Evolutionary conservation across 2,113 vertebrate genomes (phyloP).

Genomic region (Bucco capensis): DNA sequence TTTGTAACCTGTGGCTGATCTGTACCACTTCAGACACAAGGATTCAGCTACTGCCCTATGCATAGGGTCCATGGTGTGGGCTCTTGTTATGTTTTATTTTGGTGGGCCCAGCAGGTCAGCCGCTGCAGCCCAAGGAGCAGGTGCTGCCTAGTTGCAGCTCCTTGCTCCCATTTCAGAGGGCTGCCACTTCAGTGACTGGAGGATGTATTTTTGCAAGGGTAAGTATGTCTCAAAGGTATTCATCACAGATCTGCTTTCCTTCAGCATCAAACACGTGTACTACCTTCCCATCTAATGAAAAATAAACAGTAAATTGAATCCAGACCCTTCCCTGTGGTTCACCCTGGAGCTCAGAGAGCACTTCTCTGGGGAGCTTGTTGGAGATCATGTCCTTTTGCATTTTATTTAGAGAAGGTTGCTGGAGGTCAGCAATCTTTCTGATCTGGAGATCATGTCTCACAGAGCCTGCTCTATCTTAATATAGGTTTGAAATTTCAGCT

Average conservation of each 20-base stretch:
- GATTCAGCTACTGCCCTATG: not conserved
- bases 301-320: not conserved
- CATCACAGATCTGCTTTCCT: not conserved
- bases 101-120: not conserved
- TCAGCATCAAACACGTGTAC: not conserved
- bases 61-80: fast-evolving
- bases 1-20: not conserved
- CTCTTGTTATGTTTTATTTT: not conserved
- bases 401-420: not conserved
- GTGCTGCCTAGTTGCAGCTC: not conserved
- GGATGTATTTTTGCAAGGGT: not conserved
- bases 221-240: not conserved
- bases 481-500: slow-evolving; percentile 40
- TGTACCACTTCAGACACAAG: not conserved
- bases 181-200: not conserved
- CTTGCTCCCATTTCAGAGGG: not conserved
- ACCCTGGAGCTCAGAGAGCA: not conserved
- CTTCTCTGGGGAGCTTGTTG: not conserved
- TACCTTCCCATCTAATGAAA: not conserved
- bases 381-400: not conserved
- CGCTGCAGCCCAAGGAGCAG: not conserved
- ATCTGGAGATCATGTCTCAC: not conserved
- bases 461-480: slow-evolving; percentile 1
- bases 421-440: not conserved
- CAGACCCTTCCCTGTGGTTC: not conserved